phyloP scores from a whole-genome alignment of 2,113 vertebrate species.

The Todiramphus chloris region DNA sequence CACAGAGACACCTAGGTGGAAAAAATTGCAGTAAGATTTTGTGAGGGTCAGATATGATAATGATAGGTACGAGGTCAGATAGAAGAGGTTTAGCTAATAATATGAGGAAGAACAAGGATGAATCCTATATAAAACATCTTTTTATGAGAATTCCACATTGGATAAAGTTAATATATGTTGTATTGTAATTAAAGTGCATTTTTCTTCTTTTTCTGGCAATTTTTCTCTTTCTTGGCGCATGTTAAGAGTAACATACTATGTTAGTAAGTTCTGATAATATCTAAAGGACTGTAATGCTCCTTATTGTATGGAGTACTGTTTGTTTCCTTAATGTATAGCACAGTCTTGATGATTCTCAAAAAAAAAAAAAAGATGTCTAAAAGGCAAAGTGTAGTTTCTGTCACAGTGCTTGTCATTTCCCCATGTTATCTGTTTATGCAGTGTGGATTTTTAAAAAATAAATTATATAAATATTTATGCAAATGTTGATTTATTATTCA shows the following conservation, averaged over 20 bases:
- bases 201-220: not conserved
- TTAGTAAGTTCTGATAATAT: not conserved
- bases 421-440: constrained; percentile 15
- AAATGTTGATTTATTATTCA: constrained; percentile 67
- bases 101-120: not conserved
- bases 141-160: not conserved
- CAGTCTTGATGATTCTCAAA: not conserved
- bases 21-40: not conserved
- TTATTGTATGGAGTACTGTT: not conserved
- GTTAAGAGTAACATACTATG: not conserved
- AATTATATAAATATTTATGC: constrained; percentile 65
- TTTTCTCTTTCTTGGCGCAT: not conserved
- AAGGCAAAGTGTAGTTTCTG: not conserved
- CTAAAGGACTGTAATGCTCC: not conserved
- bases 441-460: not conserved
- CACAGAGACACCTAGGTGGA: not conserved
- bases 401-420: not conserved
- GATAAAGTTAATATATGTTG: not conserved
- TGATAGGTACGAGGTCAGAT: not conserved
- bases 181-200: not conserved
- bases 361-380: not conserved
- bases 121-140: not conserved
- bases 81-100: not conserved
- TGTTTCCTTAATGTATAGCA: not conserved
- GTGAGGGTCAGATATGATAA: not conserved